A percentile compares a stretch with the other conserved stretches of the same genome.
These are phyloP conservation scores for Astatotilapia flaviijosephi DNA, from an alignment of 2,113 vertebrate species.

Conservation along the genomic window DNA sequence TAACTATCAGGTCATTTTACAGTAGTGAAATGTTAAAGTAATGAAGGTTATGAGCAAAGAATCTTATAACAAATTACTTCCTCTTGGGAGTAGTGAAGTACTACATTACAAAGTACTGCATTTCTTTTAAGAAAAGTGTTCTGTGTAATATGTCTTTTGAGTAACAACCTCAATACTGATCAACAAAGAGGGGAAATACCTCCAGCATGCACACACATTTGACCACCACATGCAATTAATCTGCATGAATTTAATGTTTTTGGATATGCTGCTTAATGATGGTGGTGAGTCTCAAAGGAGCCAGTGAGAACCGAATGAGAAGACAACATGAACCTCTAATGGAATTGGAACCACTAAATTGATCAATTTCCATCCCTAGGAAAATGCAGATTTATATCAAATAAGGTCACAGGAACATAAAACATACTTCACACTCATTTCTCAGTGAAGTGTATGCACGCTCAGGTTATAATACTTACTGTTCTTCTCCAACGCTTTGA, in stretches of 20 bases:
- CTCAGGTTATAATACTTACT: constrained; percentile 54
- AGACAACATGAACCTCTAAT: not conserved
- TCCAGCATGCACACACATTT: not conserved
- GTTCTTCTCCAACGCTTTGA: constrained; percentile 72
- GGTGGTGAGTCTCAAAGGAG: not conserved
- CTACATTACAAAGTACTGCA: not conserved
- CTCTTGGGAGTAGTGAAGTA: not conserved
- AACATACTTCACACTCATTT: not conserved
- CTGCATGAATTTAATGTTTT: not conserved
- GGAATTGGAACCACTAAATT: not conserved
- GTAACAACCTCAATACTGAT: not conserved
- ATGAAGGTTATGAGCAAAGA: not conserved
- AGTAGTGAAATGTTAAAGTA: not conserved
- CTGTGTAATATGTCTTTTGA: not conserved
- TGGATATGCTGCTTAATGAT: not conserved
- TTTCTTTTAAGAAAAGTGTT: not conserved
- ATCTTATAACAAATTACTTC: no score
- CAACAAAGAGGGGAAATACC: not conserved
- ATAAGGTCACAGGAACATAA: not conserved
- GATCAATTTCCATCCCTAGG: not conserved
- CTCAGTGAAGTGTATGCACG: not conserved
- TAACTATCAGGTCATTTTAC: not conserved
- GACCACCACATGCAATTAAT: not conserved
- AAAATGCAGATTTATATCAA: not conserved
- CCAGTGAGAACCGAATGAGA: not conserved